These are phyloP conservation scores for Stramonita haemastoma DNA, from an alignment of 2,888 invertebrate species.

Conservation along the genomic window DNA sequence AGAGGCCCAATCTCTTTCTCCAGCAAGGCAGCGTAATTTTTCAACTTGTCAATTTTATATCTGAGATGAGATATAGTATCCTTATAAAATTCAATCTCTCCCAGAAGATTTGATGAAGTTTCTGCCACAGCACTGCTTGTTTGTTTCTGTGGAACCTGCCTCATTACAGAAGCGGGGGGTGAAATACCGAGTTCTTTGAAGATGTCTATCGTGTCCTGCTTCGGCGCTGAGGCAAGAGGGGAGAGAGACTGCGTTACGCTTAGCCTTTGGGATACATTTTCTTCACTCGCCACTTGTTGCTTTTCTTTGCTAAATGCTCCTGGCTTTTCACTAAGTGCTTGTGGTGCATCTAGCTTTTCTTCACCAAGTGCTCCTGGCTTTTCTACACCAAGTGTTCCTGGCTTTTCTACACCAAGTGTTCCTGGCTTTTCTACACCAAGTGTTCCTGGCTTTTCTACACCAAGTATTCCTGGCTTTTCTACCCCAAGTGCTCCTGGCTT, in stretches of 20 bases:
- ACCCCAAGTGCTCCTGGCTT: not conserved
- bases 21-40: not conserved
- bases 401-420: no score
- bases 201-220: not conserved
- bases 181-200: not conserved
- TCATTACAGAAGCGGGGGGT: no score
- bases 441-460: not conserved
- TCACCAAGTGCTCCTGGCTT: no score
- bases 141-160: not conserved
- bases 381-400: no score
- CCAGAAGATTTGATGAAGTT: not conserved
- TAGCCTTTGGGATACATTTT: no score
- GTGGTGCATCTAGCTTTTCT: no score
- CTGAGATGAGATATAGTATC: conserved; percentile 12
- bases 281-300: no score
- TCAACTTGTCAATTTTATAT: conserved; percentile 7
- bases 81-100: conserved; percentile 8
- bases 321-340: no score
- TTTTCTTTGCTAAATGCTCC: no score
- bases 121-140: not conserved
- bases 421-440: no score
- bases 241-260: no score
- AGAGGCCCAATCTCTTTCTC: not conserved
- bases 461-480: not conserved
- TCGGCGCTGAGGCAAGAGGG: no score